Evolutionary conservation across 2,797 vertebrate genomes (phyloP), one percentile per base, ranked within the genome.

Genomic region (Macropodus opercularis): DNA sequence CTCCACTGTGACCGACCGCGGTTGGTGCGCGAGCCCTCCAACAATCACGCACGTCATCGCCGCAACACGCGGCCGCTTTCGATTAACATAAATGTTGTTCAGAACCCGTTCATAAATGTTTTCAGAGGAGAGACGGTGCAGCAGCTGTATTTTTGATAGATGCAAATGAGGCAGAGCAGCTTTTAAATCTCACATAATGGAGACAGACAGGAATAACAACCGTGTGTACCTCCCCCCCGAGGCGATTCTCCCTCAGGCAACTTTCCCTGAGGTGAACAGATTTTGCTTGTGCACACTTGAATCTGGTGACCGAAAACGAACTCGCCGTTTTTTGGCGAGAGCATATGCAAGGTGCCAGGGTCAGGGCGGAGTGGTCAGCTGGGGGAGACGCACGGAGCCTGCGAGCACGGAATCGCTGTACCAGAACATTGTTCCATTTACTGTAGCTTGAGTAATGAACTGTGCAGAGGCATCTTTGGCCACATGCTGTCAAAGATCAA

Each of bases 251-350:
- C 79, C 83, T 26, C 14, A 77, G 82, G 89, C 85, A 51, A 40
- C 73, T 65, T 68, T 70, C 71, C 78, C 75, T 41, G 64, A 81
- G 87, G 81, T 80, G 72, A 86, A 83, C 72, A 84, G 51, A 89
- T 89, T n/a, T 89, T 87, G 71, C 79, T 66, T 72, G 65, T n/a
- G 12, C 46, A 81, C 59, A 35, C 69, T 72, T 79, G 54, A 72
- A 69, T 81, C 38, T 68, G 82, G 80, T 77, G 80, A 55, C 77
- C 75, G 35, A 75, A 69, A 69, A 34, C 61, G 61, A 73, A 44
- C 68, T 66, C 55, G 51, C 59, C n/a, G 43, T 32, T 71, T 77
- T 56, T 35, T 46, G 46, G 40, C 52, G 56, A 57, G 52, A 62
- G 49, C 36, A 64, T 66, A 51, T 59, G 63, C 62, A 67, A 38